Evolutionary conservation across 2,888 invertebrate species (phyloP).

Genomic region (Limenitis camilla): DNA sequence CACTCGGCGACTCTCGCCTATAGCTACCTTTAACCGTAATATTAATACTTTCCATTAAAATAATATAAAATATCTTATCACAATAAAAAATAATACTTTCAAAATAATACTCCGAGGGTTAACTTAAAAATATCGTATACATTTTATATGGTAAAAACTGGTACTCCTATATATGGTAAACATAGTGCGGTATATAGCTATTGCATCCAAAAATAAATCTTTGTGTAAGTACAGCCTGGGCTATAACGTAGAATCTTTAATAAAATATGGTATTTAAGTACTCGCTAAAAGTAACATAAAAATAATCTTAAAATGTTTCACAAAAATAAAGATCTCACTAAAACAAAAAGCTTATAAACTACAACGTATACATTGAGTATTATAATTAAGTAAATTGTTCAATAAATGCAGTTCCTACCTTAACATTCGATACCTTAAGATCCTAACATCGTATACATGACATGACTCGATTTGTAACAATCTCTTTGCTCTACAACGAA

Average conservation of each 20-base stretch:
- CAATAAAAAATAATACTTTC: conserved; percentile 69
- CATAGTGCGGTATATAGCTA: conserved; percentile 36
- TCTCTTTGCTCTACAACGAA: conserved; percentile 44
- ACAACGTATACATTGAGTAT: conserved; percentile 72
- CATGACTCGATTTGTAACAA: conserved; percentile 47
- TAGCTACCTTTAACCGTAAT: conserved; percentile 57
- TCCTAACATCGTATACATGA: conserved; percentile 63
- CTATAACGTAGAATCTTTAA: conserved; percentile 30
- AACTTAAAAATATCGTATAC: conserved; percentile 64
- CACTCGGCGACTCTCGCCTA: conserved; percentile 52
- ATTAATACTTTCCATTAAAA: conserved; percentile 64
- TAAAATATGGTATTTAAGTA: conserved; percentile 41
- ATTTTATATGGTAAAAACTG: conserved; percentile 48
- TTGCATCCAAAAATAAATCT: conserved; percentile 35
- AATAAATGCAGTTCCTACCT: conserved; percentile 67
- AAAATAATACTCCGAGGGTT: conserved; percentile 67
- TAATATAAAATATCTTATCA: conserved; percentile 68
- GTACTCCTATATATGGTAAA: conserved; percentile 45
- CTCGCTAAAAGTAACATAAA: conserved; percentile 37
- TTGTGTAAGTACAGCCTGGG: conserved; percentile 44
- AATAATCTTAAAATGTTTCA: conserved; percentile 40
- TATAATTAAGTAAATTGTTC: conserved; percentile 60
- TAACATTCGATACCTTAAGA: conserved; percentile 55
- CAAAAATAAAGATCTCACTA: conserved; percentile 62
- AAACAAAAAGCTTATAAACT: conserved; percentile 57